Evolutionary conservation across 1,140 invertebrate species (phyloP).

Genomic region (Eumaeus atala): DNA sequence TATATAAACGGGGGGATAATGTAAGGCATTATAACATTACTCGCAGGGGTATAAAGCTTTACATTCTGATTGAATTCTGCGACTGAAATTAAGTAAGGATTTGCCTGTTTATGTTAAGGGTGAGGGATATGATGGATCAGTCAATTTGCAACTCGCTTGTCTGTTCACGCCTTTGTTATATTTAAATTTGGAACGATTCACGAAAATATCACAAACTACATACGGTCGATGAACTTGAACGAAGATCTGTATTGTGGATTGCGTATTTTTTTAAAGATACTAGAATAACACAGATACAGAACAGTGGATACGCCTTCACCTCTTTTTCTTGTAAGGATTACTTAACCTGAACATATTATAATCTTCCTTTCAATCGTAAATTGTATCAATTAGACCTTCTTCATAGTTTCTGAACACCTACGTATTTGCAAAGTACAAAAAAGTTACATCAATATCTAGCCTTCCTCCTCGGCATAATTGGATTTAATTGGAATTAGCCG

Average conservation of each 20-base stretch:
- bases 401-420: no score
- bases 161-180: conserved; percentile 52
- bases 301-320: no score
- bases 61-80: conserved; percentile 71
- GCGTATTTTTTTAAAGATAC: no score
- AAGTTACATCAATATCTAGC: no score
- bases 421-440: no score
- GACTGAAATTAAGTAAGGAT: conserved; percentile 73
- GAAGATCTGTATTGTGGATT: no score
- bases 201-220: not conserved
- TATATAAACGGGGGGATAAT: conserved; percentile 55
- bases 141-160: conserved; percentile 54
- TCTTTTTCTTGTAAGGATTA: no score
- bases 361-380: no score
- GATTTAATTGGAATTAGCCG: not conserved
- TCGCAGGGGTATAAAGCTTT: conserved; percentile 61
- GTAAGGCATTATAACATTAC: conserved; percentile 70
- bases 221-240: no score
- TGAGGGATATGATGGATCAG: conserved; percentile 57
- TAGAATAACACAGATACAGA: no score
- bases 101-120: conserved; percentile 69
- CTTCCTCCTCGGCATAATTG: not conserved
- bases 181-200: conserved; percentile 16
- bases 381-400: no score
- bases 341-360: no score